Conservation (phyloP, 1,140 invertebrate genomes). For the Papilio machaon region DNA sequence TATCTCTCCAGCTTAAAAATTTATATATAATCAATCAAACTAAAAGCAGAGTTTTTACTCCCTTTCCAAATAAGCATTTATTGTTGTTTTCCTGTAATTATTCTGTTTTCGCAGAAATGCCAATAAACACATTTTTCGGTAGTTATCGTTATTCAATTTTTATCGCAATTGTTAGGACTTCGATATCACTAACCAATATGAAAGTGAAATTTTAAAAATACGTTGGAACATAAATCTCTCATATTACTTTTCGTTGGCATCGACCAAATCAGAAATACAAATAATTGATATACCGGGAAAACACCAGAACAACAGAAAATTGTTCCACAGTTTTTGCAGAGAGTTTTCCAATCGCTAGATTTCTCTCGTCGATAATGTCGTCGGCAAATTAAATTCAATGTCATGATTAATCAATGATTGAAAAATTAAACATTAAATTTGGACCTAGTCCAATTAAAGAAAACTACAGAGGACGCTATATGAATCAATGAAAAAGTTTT, state of each 20-base stretch:
- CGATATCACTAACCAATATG: too few relatives aligned
- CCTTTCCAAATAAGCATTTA: too few relatives aligned
- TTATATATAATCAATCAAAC: neutral
- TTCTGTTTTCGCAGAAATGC: too few relatives aligned
- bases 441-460: neutral
- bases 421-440: neutral
- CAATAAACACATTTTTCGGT: too few relatives aligned
- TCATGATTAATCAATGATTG: slow-evolving; percentile 1
- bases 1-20: neutral
- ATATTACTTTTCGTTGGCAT: neutral
- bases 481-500: neutral
- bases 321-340: too few relatives aligned
- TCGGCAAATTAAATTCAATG: neutral
- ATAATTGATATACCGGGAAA: neutral
- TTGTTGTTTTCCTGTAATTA: too few relatives aligned
- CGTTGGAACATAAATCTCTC: neutral
- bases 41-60: neutral
- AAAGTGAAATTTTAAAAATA: neutral
- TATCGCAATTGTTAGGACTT: too few relatives aligned
- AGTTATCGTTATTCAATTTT: too few relatives aligned
- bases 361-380: neutral
- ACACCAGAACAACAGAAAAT: too few relatives aligned
- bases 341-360: too few relatives aligned
- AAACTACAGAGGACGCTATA: neutral
- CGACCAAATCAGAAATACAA: neutral